Conservation (phyloP, 2,797 vertebrate genomes). For the Morelia viridis region DNA sequence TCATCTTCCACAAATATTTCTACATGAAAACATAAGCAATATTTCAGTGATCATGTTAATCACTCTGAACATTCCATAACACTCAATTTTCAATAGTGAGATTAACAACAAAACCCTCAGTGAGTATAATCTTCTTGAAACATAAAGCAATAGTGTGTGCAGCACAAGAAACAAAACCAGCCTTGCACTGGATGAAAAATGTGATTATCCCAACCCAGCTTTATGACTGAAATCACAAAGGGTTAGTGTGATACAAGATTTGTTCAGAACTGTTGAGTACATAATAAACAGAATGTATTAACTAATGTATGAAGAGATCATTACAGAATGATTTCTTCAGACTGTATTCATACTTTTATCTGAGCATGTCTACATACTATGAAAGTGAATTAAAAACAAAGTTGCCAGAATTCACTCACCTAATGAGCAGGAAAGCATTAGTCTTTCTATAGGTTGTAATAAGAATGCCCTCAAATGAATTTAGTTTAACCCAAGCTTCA, state of each 20-base stretch:
- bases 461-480: conserved; percentile 19
- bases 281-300: conserved; percentile 6
- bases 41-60: conserved; percentile 26
- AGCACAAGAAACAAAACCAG: not conserved
- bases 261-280: conserved; percentile 5
- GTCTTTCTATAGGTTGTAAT: not conserved
- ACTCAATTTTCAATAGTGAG: conserved; percentile 32
- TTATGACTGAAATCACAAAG: not conserved
- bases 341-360: not conserved
- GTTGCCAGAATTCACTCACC: conserved; percentile 19
- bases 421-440: conserved; percentile 2
- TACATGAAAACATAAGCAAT: conserved; percentile 27
- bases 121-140: not conserved
- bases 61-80: conserved; percentile 37
- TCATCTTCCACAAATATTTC: conserved; percentile 17
- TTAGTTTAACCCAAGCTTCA: not conserved
- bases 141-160: not conserved
- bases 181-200: not conserved
- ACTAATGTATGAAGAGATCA: not conserved
- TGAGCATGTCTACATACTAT: not conserved
- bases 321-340: conserved; percentile 11
- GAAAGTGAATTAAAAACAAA: conserved; percentile 2
- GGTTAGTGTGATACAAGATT: not conserved
- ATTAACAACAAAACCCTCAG: not conserved
- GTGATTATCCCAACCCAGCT: not conserved